Evolutionary conservation across 2,888 invertebrate species (phyloP).

Genomic region (Catocala sponsa): DNA sequence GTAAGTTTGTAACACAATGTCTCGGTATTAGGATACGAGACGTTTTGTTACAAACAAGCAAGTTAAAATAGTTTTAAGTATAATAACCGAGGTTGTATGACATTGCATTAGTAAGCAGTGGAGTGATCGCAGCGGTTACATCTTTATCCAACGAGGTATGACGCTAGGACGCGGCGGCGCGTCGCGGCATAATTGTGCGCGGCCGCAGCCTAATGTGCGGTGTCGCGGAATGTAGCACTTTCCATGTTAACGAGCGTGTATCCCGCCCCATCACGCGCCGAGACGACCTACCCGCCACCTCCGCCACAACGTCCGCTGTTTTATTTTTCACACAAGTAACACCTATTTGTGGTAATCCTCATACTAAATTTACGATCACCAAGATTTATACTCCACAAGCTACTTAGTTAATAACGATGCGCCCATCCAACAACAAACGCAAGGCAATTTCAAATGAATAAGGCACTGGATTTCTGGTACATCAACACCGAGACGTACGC

Average conservation of each 20-base stretch:
- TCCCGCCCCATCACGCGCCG: slow-evolving; percentile 64
- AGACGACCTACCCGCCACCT: slow-evolving; percentile 49
- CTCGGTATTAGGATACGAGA: too few species aligned
- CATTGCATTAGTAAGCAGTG: slow-evolving; percentile 30
- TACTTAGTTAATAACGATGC: slow-evolving; percentile 70
- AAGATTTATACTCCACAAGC: slow-evolving; percentile 58
- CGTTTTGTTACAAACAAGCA: too few species aligned
- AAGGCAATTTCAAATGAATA: slow-evolving; percentile 72
- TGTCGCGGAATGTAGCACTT: slow-evolving; percentile 76
- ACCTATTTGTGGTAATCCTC: slow-evolving; percentile 78
- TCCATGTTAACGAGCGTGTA: slow-evolving; percentile 76
- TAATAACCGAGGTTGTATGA: slow-evolving; percentile 10
- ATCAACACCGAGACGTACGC: slow-evolving; percentile 82
- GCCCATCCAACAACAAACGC: slow-evolving; percentile 53
- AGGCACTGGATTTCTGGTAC: slow-evolving; percentile 72
- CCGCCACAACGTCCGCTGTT: slow-evolving; percentile 75
- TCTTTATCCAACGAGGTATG: slow-evolving; percentile 48
- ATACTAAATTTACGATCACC: slow-evolving; percentile 68
- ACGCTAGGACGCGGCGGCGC: slow-evolving; percentile 38
- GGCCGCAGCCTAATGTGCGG: slow-evolving; percentile 77
- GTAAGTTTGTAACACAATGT: too few species aligned
- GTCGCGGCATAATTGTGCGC: slow-evolving; percentile 69
- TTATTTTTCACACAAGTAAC: slow-evolving; percentile 70
- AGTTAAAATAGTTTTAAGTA: too few species aligned
- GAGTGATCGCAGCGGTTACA: slow-evolving; percentile 39